phyloP scores from a whole-genome alignment of 2,888 invertebrate genomes.

The Listrodromus nycthemerus region DNA sequence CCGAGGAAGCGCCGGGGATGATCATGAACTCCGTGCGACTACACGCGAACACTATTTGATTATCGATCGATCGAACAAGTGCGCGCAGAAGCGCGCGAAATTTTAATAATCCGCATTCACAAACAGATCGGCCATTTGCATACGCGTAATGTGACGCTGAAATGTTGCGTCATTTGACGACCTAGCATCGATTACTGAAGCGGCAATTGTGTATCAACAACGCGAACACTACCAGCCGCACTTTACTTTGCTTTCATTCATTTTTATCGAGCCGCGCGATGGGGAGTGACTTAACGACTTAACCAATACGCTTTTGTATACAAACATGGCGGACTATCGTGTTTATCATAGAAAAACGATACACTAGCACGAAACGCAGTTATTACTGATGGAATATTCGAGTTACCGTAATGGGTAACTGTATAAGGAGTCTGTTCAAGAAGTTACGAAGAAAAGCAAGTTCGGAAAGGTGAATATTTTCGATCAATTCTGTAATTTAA shows the following conservation, averaged over 20 bases:
- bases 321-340: conserved; percentile 57
- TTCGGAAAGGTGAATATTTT: conserved; percentile 71
- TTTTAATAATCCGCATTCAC: too few species aligned
- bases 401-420: conserved; percentile 75
- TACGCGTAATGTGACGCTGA: too few species aligned
- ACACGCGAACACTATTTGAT: not conserved
- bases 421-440: conserved; percentile 72
- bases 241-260: conserved; percentile 40
- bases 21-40: not conserved
- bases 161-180: too few species aligned
- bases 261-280: conserved; percentile 40
- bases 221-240: not conserved
- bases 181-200: not conserved
- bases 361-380: conserved; percentile 3
- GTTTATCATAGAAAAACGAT: conserved; percentile 38
- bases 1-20: not conserved
- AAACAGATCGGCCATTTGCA: too few species aligned
- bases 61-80: not conserved
- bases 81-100: too few species aligned
- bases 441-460: conserved; percentile 72
- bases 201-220: not conserved
- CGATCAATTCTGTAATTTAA: not conserved
- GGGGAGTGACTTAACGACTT: conserved; percentile 15
- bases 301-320: conserved; percentile 53
- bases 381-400: conserved; percentile 39